Percentiles rank a stretch among this genome's conserved stretches.
These are phyloP conservation scores for Trachythela sp. DNA, from an alignment of 64 coral and sea anemone genomes.

Conservation along the genomic window DNA sequence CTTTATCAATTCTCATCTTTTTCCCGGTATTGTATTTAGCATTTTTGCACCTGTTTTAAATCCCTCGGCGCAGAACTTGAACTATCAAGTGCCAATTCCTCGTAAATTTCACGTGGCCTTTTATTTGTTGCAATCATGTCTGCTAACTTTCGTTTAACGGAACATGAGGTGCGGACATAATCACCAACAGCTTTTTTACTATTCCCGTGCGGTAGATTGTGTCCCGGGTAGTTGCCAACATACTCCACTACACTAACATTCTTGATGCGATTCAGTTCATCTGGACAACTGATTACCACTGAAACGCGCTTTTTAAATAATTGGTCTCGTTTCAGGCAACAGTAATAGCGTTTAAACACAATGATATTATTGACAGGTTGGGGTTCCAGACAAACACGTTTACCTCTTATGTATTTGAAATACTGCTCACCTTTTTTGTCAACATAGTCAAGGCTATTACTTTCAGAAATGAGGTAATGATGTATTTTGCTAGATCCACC, in stretches of 20 bases:
- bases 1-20: background rate
- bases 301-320: background rate
- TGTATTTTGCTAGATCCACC: background rate
- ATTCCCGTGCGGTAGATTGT: background rate
- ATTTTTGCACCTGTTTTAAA: background rate
- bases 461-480: background rate
- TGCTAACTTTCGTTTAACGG: background rate
- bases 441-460: background rate
- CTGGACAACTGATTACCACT: background rate
- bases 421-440: background rate
- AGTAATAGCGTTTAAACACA: background rate
- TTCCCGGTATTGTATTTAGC: background rate
- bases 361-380: background rate
- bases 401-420: background rate
- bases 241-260: background rate
- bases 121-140: background rate
- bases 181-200: background rate
- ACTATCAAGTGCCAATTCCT: background rate
- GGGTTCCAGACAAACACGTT: background rate
- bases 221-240: background rate
- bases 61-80: background rate
- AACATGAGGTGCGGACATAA: background rate
- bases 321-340: background rate
- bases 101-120: background rate
- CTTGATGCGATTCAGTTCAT: background rate